Evolutionary conservation across 2,888 invertebrate genomes (phyloP).

Genomic region (Patella ulyssiponensis): DNA sequence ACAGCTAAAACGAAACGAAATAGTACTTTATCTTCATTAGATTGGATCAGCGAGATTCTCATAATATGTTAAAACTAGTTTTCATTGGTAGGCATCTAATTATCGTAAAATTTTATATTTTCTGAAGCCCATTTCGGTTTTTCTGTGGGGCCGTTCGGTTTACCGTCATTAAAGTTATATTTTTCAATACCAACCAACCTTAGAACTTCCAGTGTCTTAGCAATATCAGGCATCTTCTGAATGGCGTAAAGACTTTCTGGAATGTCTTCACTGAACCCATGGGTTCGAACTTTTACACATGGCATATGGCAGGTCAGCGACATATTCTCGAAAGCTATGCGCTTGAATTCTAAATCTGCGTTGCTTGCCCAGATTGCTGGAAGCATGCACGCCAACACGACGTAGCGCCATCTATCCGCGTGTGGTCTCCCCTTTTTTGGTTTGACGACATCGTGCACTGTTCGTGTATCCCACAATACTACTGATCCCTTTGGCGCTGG

Average conservation of each 20-base stretch:
- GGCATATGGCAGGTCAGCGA: background rate
- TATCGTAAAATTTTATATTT: too few relatives aligned
- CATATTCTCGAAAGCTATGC: background rate
- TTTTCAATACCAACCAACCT: background rate
- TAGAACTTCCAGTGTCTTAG: background rate
- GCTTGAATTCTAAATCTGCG: background rate
- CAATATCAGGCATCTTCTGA: background rate
- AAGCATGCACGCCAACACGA: background rate
- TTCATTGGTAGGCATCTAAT: too few relatives aligned
- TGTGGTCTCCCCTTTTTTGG: background rate
- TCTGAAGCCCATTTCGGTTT: background rate
- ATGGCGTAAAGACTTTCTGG: background rate
- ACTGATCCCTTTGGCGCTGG: background rate
- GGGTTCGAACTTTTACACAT: background rate
- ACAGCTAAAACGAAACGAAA: too few relatives aligned
- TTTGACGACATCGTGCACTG: background rate
- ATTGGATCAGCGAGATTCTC: too few relatives aligned
- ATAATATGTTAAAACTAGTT: too few relatives aligned
- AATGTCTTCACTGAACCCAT: background rate
- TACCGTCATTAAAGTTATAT: background rate
- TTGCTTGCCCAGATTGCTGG: background rate
- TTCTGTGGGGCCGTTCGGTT: background rate
- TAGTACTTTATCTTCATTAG: too few relatives aligned
- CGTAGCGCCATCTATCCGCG: background rate
- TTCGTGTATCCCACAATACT: background rate